Evolutionary conservation across 2,113 vertebrate genomes (phyloP), one percentile per base, ranked within the genome.

Genomic region (Nothobranchius furzeri): DNA sequence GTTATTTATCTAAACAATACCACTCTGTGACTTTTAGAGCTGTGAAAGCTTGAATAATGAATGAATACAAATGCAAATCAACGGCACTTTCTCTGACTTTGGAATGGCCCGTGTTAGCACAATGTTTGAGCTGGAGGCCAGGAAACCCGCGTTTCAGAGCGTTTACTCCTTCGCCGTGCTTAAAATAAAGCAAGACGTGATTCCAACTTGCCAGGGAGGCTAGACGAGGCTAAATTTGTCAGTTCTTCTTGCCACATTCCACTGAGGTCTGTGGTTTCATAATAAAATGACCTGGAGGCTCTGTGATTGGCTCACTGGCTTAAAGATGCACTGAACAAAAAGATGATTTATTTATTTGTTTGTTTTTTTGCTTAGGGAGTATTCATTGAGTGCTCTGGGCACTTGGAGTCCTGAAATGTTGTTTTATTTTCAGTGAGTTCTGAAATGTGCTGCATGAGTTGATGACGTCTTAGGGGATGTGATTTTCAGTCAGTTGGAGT

Each of bases 1-100:
- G 73, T 90, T 92, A 90, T 92, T 93, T 93, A 89, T 93, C 89
- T 87, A 91, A 92, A 90, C 84, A 90, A 87, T 81, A 82, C 75
- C 66, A 76, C 83, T 40, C 49, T 76, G 85, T 72, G 81, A 85
- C 81, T 88, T 75, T 81, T 42, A 60, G 71, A 87, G 74, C 60
- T 20, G 53, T 70, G 72, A 74, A 61, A 6, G 30, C 76, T 77
- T 92, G 89, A 91, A 92, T 92, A 85, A 92, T 92, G 87, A 76
- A 92, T 93, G 85, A 91, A 85, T 80, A 86, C 83, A 85, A 87
- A 87, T 85, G 59, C 78, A 86, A 84, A 89, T 86, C 86, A 75
- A 83, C 88, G 82, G 83, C 81, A 76, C 84, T 83, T 78, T 64
- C 30, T 67, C 60, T 85, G 79, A 86, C 85, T 87, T 80, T 81